Evolutionary conservation across 2,888 invertebrate species (phyloP), one percentile per base, ranked within the genome.

Genomic region (Melanostoma mellinum): DNA sequence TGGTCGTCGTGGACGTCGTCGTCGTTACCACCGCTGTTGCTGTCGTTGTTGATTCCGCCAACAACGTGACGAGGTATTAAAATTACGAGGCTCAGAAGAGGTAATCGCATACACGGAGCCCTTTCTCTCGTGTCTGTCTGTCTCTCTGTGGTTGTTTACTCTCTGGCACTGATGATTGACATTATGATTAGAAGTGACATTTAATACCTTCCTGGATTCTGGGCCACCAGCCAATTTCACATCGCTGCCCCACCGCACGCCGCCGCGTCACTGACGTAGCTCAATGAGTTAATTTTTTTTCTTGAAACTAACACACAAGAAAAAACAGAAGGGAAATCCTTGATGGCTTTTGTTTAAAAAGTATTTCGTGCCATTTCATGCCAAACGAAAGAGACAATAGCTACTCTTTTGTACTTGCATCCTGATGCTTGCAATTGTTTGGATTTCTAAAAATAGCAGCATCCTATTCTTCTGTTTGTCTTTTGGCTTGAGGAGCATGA

Each of bases 1-100:
- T 68, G 55, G 68, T 50, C 50, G 48, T 40, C 67, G 56, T 60
- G 50, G 75, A 10, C 53, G 50, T 60, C 20, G 44, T 42, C 42
- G 38, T 35, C 53, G 32, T 74, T 61, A 20, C 73, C 69, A 44
- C 55, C 52, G 80, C 20, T 40, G 42, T 65, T 65, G 42, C 67
- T 68, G 46, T 63, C 69, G 20, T 46, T 58, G 42, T 58, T 60
- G 67, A 61, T 74, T 65, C 65, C 63, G 33, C 58, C 33, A 69
- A 69, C 82, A 67, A 78, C 82, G 81, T 81, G 81, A 81, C 67
- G 76, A 67, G 60, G 71, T 77, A 81, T 77, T 81, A 72, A 81
- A 77, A 81, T 81, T 81, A 81, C 81, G 65, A 50, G 80, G 20
- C 65, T 52, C n/a, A 9, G 6, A 60, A 53, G 58, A 71, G 65